These are phyloP conservation scores for Austrolebias charrua DNA, from an alignment of 2,797 vertebrate species.

Conservation along the genomic window DNA sequence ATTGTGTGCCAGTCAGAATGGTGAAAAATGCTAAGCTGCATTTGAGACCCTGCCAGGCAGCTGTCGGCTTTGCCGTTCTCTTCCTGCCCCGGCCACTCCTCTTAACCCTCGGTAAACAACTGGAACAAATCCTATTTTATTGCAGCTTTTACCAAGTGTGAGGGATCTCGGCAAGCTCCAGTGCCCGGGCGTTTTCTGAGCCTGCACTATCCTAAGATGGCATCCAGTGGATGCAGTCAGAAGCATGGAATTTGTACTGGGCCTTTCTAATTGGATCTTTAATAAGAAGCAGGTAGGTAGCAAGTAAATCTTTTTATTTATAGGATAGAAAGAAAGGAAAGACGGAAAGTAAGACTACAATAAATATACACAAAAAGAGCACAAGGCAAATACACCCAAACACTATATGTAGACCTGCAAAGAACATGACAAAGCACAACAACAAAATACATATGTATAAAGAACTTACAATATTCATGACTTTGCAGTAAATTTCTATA, in stretches of 20 bases:
- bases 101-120: conserved; percentile 82
- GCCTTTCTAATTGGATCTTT: conserved; percentile 64
- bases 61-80: conserved; percentile 81
- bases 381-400: too few species aligned
- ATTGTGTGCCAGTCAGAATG: conserved; percentile 80
- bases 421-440: too few species aligned
- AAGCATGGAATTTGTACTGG: conserved; percentile 48
- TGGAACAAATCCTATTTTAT: conserved; percentile 85
- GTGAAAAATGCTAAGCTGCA: conserved; percentile 80
- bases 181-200: conserved; percentile 67
- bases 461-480: too few species aligned
- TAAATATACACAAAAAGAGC: too few species aligned
- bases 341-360: too few species aligned
- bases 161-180: conserved; percentile 71
- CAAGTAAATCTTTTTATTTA: too few species aligned
- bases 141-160: conserved; percentile 78
- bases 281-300: conserved; percentile 61
- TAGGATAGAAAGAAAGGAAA: too few species aligned
- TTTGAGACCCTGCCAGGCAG: conserved; percentile 82
- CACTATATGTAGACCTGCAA: too few species aligned
- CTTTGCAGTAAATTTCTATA: too few species aligned
- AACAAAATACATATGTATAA: too few species aligned
- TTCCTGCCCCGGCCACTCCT: conserved; percentile 74
- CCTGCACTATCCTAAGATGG: conserved; percentile 69
- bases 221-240: conserved; percentile 55